Conservation (phyloP, 2,113 vertebrate species). For the Fulmarus glacialis region DNA sequence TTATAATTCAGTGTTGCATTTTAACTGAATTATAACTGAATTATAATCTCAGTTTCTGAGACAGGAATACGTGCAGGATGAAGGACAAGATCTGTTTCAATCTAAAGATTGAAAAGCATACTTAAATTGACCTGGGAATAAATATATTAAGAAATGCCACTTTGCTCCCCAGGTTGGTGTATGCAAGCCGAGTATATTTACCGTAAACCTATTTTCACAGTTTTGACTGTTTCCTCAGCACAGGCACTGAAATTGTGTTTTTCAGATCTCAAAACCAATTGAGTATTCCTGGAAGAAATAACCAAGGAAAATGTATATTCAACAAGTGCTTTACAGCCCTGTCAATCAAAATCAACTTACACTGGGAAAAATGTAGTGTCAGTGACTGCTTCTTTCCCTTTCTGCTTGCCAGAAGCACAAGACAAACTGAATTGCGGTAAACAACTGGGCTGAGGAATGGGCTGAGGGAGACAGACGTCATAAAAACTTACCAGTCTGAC, state of each 20-base stretch:
- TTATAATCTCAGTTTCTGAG: background rate
- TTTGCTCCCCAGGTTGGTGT: background rate
- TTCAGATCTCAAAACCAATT: background rate
- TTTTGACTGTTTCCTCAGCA: background rate
- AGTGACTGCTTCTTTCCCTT: background rate
- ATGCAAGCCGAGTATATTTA: background rate
- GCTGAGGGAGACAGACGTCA: background rate
- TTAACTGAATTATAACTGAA: background rate
- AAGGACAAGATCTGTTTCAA: background rate
- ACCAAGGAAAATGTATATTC: background rate
- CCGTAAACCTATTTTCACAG: background rate
- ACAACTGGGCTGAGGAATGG: background rate
- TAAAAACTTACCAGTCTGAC: background rate
- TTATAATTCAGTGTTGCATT: background rate
- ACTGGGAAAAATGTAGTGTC: background rate
- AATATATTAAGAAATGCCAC: background rate
- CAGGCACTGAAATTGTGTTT: background rate
- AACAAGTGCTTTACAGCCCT: background rate
- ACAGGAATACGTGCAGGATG: background rate
- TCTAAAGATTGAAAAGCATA: background rate
- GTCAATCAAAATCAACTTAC: slow-evolving; percentile 13
- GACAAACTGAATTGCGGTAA: background rate
- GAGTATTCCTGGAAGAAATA: slow-evolving; percentile 1
- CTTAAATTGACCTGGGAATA: background rate
- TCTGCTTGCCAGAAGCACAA: background rate